Evolutionary conservation across 2,797 vertebrate species (phyloP).

Genomic region (Choloepus didactylus): DNA sequence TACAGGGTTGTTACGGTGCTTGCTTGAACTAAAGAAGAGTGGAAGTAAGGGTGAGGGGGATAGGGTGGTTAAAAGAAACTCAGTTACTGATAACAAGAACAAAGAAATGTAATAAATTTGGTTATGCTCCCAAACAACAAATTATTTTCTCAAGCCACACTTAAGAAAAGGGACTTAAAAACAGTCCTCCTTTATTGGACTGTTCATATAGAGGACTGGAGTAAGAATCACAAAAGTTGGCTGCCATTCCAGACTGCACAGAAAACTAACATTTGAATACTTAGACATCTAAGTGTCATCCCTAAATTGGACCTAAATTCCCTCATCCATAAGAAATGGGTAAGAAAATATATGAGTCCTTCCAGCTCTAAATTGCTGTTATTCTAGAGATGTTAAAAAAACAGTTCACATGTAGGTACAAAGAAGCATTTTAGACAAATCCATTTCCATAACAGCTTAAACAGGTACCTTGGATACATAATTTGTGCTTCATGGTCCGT

Average conservation of each 20-base stretch:
- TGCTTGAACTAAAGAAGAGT: conserved; percentile 20
- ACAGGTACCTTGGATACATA: not conserved
- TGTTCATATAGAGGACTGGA: not conserved
- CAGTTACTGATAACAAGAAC: conserved; percentile 35
- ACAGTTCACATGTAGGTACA: not conserved
- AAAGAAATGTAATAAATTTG: conserved; percentile 7
- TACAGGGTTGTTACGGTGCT: not conserved
- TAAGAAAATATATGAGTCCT: not conserved
- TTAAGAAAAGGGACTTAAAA: not conserved
- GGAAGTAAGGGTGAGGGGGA: not conserved
- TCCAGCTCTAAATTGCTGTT: not conserved
- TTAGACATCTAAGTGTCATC: not conserved
- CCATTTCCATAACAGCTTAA: not conserved
- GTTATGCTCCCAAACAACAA: conserved; percentile 20
- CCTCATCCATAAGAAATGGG: not conserved
- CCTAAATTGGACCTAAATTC: not conserved
- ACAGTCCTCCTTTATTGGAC: not conserved
- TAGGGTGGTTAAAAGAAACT: conserved; percentile 13
- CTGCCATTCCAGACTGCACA: not conserved
- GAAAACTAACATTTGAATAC: not conserved
- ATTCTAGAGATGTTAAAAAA: not conserved
- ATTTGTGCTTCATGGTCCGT: not conserved
- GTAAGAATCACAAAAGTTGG: not conserved
- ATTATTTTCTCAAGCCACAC: conserved; percentile 47
- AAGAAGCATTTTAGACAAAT: conserved; percentile 25